Evolutionary conservation across 2,888 invertebrate species (phyloP).

Genomic region (Trachelus tabidus): DNA sequence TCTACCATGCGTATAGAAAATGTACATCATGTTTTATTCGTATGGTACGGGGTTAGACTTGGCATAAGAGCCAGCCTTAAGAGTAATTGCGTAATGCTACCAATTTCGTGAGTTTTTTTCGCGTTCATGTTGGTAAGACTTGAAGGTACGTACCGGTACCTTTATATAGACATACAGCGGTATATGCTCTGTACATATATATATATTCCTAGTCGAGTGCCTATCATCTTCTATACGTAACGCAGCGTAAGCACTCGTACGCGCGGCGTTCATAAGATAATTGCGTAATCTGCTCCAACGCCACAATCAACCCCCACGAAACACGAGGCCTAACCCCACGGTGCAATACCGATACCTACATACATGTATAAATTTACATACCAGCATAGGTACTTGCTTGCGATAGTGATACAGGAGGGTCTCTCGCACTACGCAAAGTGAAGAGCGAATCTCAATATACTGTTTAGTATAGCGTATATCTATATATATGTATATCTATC

Average conservation of each 20-base stretch:
- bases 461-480: background rate
- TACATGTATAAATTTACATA: background rate
- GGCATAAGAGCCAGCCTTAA: background rate
- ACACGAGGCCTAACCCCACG: background rate
- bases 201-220: slow-evolving; percentile 19
- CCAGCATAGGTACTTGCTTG: background rate
- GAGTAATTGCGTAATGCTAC: slow-evolving; percentile 52
- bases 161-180: background rate
- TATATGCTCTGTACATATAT: slow-evolving; percentile 5
- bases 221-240: slow-evolving; percentile 38
- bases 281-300: slow-evolving; percentile 55
- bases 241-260: slow-evolving; percentile 42
- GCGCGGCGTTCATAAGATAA: slow-evolving; percentile 55
- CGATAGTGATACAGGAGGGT: background rate
- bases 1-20: background rate
- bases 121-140: slow-evolving; percentile 9
- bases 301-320: slow-evolving; percentile 49
- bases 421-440: background rate
- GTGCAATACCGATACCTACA: background rate
- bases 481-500: background rate
- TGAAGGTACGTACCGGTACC: background rate
- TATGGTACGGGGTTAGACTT: background rate
- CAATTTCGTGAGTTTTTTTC: slow-evolving; percentile 45
- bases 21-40: background rate
- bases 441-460: background rate